A percentile compares a stretch with the other conserved stretches of the same genome.
phyloP scores from a whole-genome alignment of 2,113 vertebrate species.

The Clarias gariepinus region DNA sequence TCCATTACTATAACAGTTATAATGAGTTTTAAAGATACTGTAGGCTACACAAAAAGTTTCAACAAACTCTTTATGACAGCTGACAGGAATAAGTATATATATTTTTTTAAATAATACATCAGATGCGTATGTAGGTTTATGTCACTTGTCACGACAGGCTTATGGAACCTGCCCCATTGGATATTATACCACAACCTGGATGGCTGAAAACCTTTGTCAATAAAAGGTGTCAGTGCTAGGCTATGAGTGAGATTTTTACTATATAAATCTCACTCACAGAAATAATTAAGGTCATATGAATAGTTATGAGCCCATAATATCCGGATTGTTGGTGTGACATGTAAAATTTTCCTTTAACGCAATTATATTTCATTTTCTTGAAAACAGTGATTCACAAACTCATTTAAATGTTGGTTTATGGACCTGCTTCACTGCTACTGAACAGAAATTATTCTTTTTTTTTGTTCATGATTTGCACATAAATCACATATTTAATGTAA shows the following conservation, averaged over 20 bases:
- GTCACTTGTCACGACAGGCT: too few species aligned
- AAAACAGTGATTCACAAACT: constrained; percentile 55
- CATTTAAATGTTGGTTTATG: constrained; percentile 61
- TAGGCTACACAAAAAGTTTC: neutral
- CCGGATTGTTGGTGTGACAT: neutral
- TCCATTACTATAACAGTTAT: neutral
- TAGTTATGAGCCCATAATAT: neutral
- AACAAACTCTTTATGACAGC: neutral
- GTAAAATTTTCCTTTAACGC: neutral
- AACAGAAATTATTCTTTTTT: constrained; percentile 68
- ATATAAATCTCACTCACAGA: too few species aligned
- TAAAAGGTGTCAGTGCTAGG: neutral
- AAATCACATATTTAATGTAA: constrained; percentile 67
- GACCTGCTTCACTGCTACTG: constrained; percentile 60
- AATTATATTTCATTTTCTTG: constrained; percentile 1
- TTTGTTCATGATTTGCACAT: constrained; percentile 67
- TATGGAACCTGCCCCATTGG: too few species aligned
- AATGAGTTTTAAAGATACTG: neutral
- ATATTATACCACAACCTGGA: neutral
- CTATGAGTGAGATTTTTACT: neutral
- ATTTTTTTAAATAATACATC: too few species aligned
- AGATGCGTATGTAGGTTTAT: too few species aligned
- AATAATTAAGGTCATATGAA: neutral
- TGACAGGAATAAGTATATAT: neutral
- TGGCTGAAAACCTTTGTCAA: neutral